Evolutionary conservation across 1,140 invertebrate species (phyloP).

Genomic region (silkworm (Bombyx mori)): DNA sequence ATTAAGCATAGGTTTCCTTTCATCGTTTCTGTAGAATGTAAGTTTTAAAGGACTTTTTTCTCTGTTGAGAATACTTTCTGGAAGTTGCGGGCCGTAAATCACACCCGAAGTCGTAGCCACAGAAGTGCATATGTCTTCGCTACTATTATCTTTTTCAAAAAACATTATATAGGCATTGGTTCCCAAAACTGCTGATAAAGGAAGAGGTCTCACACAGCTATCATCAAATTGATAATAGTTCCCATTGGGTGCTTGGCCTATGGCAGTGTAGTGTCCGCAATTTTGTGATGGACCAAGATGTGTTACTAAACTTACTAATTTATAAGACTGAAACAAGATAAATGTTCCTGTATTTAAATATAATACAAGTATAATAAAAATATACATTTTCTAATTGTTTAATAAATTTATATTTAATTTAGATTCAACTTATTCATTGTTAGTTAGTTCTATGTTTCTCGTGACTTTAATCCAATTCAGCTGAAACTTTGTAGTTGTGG

Average conservation of each 20-base stretch:
- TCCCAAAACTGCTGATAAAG: constrained; percentile 80
- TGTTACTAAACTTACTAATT: constrained; percentile 93
- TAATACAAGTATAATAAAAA: not conserved
- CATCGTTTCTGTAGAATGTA: constrained; percentile 53
- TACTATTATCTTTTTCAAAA: constrained; percentile 80
- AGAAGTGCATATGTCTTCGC: constrained; percentile 35
- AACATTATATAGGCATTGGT: constrained; percentile 93
- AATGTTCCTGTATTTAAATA: not conserved
- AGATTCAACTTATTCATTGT: not conserved
- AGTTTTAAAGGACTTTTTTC: constrained; percentile 59
- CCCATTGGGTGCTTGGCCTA: constrained; percentile 85
- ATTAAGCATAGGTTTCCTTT: constrained; percentile 43
- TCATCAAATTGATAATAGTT: constrained; percentile 89
- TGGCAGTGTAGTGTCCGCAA: constrained; percentile 97
- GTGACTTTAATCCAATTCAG: too few relatives aligned
- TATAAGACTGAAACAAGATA: constrained; percentile 77
- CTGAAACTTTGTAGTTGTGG: too few relatives aligned
- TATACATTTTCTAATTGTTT: not conserved
- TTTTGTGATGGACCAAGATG: constrained; percentile 96
- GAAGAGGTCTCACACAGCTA: constrained; percentile 80
- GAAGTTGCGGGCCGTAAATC: constrained; percentile 54
- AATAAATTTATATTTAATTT: not conserved
- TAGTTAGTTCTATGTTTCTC: not conserved
- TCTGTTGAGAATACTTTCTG: constrained; percentile 49
- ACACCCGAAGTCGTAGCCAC: constrained; percentile 42